Conservation (phyloP, 2,797 vertebrate genomes). For the Crypturellus tataupa region DNA sequence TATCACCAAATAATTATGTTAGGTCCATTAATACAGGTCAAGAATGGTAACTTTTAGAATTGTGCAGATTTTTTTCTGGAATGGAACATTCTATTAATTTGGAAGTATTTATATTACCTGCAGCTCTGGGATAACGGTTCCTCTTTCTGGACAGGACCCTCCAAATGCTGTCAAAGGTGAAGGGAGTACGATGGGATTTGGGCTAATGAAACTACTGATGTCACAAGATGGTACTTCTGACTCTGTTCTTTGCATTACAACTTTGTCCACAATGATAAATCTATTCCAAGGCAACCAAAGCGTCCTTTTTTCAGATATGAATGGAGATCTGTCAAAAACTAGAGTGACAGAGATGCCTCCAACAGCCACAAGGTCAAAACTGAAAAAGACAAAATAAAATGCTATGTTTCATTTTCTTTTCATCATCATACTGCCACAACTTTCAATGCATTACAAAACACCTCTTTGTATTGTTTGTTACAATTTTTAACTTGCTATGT, state of each 20-base stretch:
- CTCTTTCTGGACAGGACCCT: constrained; percentile 90
- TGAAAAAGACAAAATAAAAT: constrained; percentile 75
- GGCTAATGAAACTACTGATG: constrained; percentile 88
- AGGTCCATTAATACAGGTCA: not conserved
- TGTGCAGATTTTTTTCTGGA: not conserved
- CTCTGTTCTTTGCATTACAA: constrained; percentile 91
- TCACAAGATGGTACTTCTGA: constrained; percentile 85
- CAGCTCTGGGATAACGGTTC: constrained; percentile 91
- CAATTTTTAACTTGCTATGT: not conserved
- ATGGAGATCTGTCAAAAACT: constrained; percentile 94
- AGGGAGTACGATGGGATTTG: constrained; percentile 93
- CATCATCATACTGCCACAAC: not conserved
- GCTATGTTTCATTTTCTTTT: not conserved
- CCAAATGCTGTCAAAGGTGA: constrained; percentile 93
- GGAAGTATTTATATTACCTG: constrained; percentile 85
- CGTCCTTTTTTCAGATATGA: constrained; percentile 90
- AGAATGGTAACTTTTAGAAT: not conserved
- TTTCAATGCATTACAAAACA: not conserved
- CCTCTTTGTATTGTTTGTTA: not conserved
- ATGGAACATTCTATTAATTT: not conserved
- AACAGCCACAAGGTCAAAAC: constrained; percentile 94
- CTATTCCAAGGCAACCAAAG: constrained; percentile 96
- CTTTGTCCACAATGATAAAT: constrained; percentile 93
- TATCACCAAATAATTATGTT: constrained; percentile 8
- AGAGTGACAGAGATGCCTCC: constrained; percentile 92